Percentiles rank a stretch among this genome's conserved stretches.
Conservation (phyloP, 2,797 vertebrate species). For the Esox masquinongy region DNA sequence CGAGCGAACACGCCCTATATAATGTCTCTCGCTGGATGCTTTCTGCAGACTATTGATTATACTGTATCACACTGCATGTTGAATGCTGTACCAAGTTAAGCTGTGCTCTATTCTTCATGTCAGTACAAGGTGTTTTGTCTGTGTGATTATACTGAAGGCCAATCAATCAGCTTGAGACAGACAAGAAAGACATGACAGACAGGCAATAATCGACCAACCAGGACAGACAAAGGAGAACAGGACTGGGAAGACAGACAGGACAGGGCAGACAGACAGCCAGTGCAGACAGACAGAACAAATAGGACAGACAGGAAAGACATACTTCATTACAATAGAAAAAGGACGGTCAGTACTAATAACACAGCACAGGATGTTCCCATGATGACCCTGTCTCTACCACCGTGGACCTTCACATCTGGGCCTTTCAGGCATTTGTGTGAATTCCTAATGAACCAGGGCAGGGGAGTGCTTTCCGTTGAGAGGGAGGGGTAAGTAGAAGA, state of each 20-base stretch:
- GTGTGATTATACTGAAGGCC: slow-evolving; percentile 1
- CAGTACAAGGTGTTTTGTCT: background rate
- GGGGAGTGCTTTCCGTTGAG: slow-evolving; percentile 25
- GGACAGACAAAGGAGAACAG: too few species aligned
- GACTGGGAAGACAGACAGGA: too few species aligned
- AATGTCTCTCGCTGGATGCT: background rate
- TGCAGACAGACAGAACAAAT: too few species aligned
- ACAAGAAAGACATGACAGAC: too few species aligned
- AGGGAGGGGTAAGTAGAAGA: too few species aligned
- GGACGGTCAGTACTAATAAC: background rate
- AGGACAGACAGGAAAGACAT: background rate
- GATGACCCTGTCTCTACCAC: background rate
- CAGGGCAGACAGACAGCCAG: too few species aligned
- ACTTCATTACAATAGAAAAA: background rate
- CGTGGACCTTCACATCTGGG: slow-evolving; percentile 12
- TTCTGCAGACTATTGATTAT: slow-evolving; percentile 35
- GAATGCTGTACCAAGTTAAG: slow-evolving; percentile 5
- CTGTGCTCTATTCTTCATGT: slow-evolving; percentile 19
- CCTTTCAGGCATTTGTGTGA: slow-evolving; percentile 28
- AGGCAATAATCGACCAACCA: too few species aligned
- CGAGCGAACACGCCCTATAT: background rate
- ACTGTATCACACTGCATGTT: slow-evolving; percentile 15
- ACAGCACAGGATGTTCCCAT: slow-evolving; percentile 6
- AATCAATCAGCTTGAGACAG: slow-evolving; percentile 9
- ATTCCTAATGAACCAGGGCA: slow-evolving; percentile 20